phyloP scores from a whole-genome alignment of 1,140 invertebrate genomes.

The Zaprionus ghesquierei region DNA sequence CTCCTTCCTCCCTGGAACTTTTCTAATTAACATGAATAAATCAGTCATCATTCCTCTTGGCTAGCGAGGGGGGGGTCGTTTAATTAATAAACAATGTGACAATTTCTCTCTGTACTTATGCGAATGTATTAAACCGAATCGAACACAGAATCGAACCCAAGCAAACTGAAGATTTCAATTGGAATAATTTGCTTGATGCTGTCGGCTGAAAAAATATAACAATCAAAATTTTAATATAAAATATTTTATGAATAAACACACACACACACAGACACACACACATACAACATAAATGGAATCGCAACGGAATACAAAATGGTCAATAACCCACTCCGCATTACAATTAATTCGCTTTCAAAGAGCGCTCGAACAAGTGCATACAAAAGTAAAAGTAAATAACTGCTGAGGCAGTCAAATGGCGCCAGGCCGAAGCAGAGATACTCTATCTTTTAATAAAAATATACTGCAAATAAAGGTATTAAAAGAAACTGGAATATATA shows the following conservation, averaged over 20 bases:
- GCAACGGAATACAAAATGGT: slow-evolving; percentile 5
- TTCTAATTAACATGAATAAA: slow-evolving; percentile 48
- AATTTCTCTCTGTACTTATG: slow-evolving; percentile 25
- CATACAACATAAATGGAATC: not conserved
- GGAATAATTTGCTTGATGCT: slow-evolving; percentile 11
- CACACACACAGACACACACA: not conserved
- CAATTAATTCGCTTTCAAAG: slow-evolving; percentile 35
- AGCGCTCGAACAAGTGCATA: slow-evolving; percentile 24
- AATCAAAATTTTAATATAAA: slow-evolving; percentile 34
- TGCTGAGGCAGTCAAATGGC: not conserved
- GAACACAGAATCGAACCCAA: no score
- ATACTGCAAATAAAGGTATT: not conserved
- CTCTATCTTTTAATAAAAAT: not conserved
- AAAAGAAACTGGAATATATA: not conserved
- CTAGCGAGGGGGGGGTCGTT: slow-evolving; percentile 8
- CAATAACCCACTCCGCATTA: slow-evolving; percentile 11
- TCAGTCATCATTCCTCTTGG: slow-evolving; percentile 9
- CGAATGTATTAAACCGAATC: slow-evolving; percentile 8
- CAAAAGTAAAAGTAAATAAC: slow-evolving; percentile 49
- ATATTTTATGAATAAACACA: not conserved
- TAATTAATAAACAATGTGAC: slow-evolving; percentile 43
- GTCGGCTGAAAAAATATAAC: slow-evolving; percentile 26
- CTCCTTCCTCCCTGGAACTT: slow-evolving; percentile 2
- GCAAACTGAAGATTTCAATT: slow-evolving; percentile 29
- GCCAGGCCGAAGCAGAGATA: not conserved